Percentiles rank a stretch among this genome's conserved stretches.
These are phyloP conservation scores for Troglohyphantes excavatus DNA, from an alignment of 2,888 invertebrate species.

Conservation along the genomic window DNA sequence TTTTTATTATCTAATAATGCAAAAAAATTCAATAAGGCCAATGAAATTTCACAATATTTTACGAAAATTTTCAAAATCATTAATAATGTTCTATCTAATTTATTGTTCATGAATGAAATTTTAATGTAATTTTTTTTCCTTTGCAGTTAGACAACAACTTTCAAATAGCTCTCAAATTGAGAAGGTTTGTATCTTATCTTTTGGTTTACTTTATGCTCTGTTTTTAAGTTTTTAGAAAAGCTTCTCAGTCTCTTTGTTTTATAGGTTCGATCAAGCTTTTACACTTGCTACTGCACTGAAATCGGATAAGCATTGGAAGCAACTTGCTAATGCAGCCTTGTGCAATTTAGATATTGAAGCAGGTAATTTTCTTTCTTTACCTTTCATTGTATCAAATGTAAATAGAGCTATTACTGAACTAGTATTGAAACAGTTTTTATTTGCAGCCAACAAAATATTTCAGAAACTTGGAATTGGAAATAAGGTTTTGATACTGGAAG, in stretches of 20 bases:
- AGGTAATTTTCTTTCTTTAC: conserved; percentile 7
- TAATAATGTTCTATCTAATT: no score
- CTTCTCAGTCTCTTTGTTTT: background rate
- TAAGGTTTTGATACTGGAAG: conserved; percentile 56
- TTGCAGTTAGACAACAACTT: conserved; percentile 64
- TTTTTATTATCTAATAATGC: no score
- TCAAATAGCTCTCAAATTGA: conserved; percentile 50
- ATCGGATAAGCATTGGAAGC: conserved; percentile 52
- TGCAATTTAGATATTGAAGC: conserved; percentile 55
- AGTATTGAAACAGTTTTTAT: background rate
- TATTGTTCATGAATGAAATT: no score
- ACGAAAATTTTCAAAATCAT: no score
- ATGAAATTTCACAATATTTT: no score
- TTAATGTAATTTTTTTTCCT: background rate
- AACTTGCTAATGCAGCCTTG: conserved; percentile 60
- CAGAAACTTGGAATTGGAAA: conserved; percentile 56
- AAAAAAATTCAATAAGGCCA: no score
- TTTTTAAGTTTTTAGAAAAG: background rate
- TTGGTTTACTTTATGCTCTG: background rate
- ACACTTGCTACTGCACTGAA: conserved; percentile 52
- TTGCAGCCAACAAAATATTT: conserved; percentile 44
- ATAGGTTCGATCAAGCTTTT: conserved; percentile 71
- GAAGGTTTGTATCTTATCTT: conserved; percentile 34
- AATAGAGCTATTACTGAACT: background rate
- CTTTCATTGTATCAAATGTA: background rate